A percentile compares a stretch with the other conserved stretches of the same genome.
These are phyloP conservation scores for Neomorphus geoffroyi DNA, from an alignment of 2,797 vertebrate genomes.

Conservation along the genomic window DNA sequence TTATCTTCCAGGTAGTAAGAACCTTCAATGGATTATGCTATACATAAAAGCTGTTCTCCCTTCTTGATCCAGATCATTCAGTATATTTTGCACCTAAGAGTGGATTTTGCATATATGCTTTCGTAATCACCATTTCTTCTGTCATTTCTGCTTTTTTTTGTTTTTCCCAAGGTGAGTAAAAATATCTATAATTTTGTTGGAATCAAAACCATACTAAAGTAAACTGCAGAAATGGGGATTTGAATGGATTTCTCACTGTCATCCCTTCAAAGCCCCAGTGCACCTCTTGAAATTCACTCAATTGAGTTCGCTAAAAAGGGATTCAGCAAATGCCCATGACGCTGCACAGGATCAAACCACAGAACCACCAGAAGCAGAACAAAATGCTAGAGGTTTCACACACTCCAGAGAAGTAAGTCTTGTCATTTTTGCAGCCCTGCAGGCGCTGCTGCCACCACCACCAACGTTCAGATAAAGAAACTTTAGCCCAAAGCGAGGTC, in stretches of 20 bases:
- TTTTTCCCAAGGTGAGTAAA: neutral
- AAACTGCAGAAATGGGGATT: neutral
- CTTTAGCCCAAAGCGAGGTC: neutral
- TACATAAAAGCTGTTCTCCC: neutral
- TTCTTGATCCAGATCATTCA: neutral
- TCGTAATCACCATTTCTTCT: neutral
- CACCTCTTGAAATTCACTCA: neutral
- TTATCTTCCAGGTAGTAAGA: neutral
- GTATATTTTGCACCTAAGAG: neutral
- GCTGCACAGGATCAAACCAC: neutral
- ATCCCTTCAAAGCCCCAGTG: neutral
- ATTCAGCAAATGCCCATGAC: neutral
- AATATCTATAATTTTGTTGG: neutral
- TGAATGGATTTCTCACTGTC: neutral
- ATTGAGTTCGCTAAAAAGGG: fast-evolving
- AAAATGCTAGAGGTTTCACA: neutral
- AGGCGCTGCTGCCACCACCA: neutral
- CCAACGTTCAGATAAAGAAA: neutral
- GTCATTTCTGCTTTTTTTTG: neutral
- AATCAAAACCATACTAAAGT: neutral
- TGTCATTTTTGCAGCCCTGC: neutral
- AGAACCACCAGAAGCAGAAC: neutral
- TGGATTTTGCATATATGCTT: neutral
- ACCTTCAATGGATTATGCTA: neutral
- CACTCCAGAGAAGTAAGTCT: neutral